Conservation (phyloP, 2,113 vertebrate genomes). For the Callionymus lyra region DNA sequence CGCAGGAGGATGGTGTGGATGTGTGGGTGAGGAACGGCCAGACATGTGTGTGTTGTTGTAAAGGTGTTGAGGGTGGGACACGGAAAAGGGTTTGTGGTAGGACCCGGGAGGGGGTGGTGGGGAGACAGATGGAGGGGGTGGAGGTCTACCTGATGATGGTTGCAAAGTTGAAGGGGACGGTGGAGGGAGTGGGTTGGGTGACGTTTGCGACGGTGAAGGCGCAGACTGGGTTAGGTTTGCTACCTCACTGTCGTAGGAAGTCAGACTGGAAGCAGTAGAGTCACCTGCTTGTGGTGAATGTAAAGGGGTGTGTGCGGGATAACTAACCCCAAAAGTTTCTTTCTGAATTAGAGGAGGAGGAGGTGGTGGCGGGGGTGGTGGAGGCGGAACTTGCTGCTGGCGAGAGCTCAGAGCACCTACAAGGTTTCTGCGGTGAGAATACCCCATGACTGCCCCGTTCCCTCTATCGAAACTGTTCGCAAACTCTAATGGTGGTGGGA, state of each 20-base stretch:
- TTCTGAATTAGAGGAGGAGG: conserved; percentile 49
- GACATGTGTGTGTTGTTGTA: conserved; percentile 57
- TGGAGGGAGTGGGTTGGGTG: conserved; percentile 51
- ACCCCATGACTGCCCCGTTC: conserved; percentile 26
- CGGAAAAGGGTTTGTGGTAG: conserved; percentile 67
- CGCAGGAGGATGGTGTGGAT: conserved; percentile 51
- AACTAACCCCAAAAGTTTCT: conserved; percentile 47
- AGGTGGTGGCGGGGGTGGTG: conserved; percentile 42
- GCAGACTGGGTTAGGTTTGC: conserved; percentile 80
- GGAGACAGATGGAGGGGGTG: conserved; percentile 59
- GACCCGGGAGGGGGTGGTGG: conserved; percentile 63
- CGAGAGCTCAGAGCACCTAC: conserved; percentile 39
- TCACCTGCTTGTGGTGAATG: conserved; percentile 74
- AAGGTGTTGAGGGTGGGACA: conserved; percentile 67
- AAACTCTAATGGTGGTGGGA: conserved; percentile 84
- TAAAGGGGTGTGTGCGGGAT: conserved; percentile 51
- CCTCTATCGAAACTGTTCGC: conserved; percentile 84
- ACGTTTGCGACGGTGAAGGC: conserved; percentile 59
- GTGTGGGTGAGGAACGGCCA: conserved; percentile 63
- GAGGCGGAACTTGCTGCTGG: conserved; percentile 39
- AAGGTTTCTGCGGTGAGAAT: conserved; percentile 44
- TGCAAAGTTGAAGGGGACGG: conserved; percentile 53
- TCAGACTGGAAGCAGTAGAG: conserved; percentile 84
- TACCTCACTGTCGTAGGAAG: conserved; percentile 87
- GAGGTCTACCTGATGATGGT: conserved; percentile 54